phyloP scores from a whole-genome alignment of 1,140 invertebrate species.

The Camponotus pennsylvanicus region DNA sequence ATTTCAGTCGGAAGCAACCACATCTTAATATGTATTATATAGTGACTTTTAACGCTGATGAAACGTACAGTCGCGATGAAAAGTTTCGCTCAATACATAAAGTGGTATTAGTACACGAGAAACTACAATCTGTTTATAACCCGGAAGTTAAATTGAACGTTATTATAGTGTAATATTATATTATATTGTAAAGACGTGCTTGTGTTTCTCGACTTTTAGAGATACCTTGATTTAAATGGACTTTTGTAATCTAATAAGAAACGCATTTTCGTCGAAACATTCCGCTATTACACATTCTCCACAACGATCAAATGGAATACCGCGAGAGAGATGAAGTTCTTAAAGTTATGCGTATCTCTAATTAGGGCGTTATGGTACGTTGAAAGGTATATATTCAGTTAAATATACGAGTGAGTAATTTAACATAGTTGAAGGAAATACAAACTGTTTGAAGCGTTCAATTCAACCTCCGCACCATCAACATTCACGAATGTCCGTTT shows the following conservation, averaged over 20 bases:
- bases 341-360: conserved; percentile 12
- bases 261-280: background rate
- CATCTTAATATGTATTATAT: conserved; percentile 66
- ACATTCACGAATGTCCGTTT: conserved; percentile 4
- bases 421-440: conserved; percentile 22
- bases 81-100: conserved; percentile 35
- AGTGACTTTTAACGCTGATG: conserved; percentile 59
- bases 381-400: background rate
- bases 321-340: background rate
- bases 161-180: no score
- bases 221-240: background rate
- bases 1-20: conserved; percentile 63
- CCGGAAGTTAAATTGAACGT: conserved; percentile 60
- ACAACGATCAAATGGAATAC: background rate
- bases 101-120: background rate
- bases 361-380: conserved; percentile 15
- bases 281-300: background rate
- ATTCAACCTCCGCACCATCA: conserved; percentile 4
- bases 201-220: background rate
- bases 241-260: background rate
- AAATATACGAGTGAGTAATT: conserved; percentile 26
- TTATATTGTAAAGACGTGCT: no score
- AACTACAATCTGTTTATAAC: conserved; percentile 8
- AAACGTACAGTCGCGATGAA: conserved; percentile 5
- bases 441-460: conserved; percentile 32